Evolutionary conservation across 2,113 vertebrate species (phyloP).

Genomic region (Zootoca vivipara): DNA sequence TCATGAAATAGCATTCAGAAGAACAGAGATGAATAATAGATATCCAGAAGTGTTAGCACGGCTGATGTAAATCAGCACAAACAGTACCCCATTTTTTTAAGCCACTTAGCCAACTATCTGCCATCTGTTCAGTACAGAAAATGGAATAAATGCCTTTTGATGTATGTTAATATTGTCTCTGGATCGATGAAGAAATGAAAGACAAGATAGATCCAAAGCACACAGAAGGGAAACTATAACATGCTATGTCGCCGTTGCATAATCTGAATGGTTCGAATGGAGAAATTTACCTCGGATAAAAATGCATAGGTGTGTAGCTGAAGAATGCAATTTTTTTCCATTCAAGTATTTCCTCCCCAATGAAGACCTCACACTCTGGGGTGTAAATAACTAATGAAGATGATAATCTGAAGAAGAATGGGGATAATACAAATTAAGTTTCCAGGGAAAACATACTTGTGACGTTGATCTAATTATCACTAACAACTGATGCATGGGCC

Average conservation of each 20-base stretch:
- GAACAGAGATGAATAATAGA: slow-evolving; percentile 22
- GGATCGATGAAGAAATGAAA: not conserved
- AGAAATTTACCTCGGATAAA: not conserved
- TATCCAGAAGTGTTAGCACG: slow-evolving; percentile 24
- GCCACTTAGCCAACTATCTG: slow-evolving; percentile 31
- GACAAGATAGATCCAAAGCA: not conserved
- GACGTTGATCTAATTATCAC: not conserved
- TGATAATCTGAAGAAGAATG: not conserved
- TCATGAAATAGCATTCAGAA: slow-evolving; percentile 27
- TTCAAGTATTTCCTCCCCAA: not conserved
- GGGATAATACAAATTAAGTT: not conserved
- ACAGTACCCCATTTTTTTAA: slow-evolving; percentile 20
- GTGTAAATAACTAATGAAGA: slow-evolving; percentile 4
- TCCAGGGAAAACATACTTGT: not conserved
- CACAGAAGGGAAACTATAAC: slow-evolving; percentile 38
- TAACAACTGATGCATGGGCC: not conserved
- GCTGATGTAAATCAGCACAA: slow-evolving; percentile 35
- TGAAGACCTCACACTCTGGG: not conserved
- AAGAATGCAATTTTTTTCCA: not conserved
- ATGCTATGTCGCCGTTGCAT: slow-evolving; percentile 15
- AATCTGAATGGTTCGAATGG: not conserved
- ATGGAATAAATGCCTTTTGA: slow-evolving; percentile 52
- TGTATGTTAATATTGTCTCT: slow-evolving; percentile 40
- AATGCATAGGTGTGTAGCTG: not conserved
- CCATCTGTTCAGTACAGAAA: slow-evolving; percentile 57